These are phyloP conservation scores for Mellilla xanthometata DNA, from an alignment of 2,888 invertebrate genomes.

Conservation along the genomic window DNA sequence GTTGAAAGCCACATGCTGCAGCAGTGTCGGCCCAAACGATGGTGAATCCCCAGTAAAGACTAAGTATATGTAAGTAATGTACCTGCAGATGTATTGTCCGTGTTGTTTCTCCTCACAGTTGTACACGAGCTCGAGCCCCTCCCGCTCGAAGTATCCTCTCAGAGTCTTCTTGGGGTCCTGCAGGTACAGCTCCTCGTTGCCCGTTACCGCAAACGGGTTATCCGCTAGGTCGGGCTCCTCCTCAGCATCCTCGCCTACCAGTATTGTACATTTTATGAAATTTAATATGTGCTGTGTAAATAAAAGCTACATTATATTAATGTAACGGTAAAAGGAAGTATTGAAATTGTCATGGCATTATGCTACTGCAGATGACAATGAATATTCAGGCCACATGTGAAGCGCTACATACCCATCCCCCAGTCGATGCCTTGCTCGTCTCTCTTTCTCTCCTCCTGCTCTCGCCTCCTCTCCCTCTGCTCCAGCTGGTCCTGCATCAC, in stretches of 20 bases:
- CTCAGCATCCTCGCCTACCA: constrained; percentile 90
- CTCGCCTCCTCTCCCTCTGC: constrained; percentile 73
- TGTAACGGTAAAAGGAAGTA: too few species aligned
- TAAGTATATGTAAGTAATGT: too few species aligned
- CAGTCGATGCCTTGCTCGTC: constrained; percentile 92
- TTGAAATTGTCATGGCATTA: too few species aligned
- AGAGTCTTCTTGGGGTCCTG: constrained; percentile 98
- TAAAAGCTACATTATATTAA: too few species aligned
- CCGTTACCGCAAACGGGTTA: constrained; percentile 91
- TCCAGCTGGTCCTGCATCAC: constrained; percentile 65
- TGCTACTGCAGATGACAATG: too few species aligned
- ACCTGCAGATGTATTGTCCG: constrained; percentile 93
- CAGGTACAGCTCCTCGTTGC: constrained; percentile 94
- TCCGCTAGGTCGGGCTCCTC: constrained; percentile 91
- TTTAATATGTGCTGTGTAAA: too few species aligned
- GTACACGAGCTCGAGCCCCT: constrained; percentile 93
- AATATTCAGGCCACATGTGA: too few species aligned
- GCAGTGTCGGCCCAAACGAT: too few species aligned
- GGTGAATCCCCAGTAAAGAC: too few species aligned
- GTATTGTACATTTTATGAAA: too few species aligned
- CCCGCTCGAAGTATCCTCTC: constrained; percentile 96
- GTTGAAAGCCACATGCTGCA: too few species aligned
- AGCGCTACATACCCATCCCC: constrained; percentile 89
- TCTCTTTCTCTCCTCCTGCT: constrained; percentile 74
- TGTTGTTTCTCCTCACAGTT: constrained; percentile 92